Base-by-base conservation (phyloP, 1,140 invertebrate species). In the Scaptomyza pallida region DNA sequence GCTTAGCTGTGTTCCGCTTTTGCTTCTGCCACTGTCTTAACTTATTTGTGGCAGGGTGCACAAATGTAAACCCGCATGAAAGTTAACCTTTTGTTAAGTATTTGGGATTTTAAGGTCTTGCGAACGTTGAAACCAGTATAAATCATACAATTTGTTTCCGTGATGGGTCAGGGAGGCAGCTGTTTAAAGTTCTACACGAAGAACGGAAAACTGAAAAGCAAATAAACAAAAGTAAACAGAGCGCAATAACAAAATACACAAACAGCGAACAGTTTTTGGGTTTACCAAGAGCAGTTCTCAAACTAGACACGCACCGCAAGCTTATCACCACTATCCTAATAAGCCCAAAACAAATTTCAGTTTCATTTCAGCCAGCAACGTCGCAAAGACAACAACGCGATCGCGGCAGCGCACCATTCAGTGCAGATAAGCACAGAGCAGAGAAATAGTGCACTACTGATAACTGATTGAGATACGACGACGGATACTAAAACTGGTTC, bases 341-440 rank as follows among this genome's bases (percentile, higher is more conserved):
- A 81, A 80, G 51, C 59, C 59, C 76, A 73, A 76, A 85, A 72
- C 75, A 76, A 83, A 76, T 80, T 83, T 73, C 40, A 86, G 52
- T 73, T 85, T 80, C 67, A 78, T 86, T 73, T 26, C 52, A 69
- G 73, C 10, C 37, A 57, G 63, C 63, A 50, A 26, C 40, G 70
- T 65, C 76, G 47, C 76, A 52, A 13, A 56, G 52, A 44, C 16
- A 72, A 76, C 52, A 64, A 50, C 55, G 64, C 41, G 51, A 10
- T 50, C 62, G 23, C 41, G 37, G 68, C 45, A 75, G 52, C n/a
- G n/a, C 33, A 33, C 51, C 23, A 47, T 16, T 19, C 17, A 23
- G 44, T 30, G 26, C 33, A 62, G 78, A 80, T 80, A 80, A 70
- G 35, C 33, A 43, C 21, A 13, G 43, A 70, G 35, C 33, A 43